Conservation (phyloP, 2,113 vertebrate species). For the Nestor notabilis region DNA sequence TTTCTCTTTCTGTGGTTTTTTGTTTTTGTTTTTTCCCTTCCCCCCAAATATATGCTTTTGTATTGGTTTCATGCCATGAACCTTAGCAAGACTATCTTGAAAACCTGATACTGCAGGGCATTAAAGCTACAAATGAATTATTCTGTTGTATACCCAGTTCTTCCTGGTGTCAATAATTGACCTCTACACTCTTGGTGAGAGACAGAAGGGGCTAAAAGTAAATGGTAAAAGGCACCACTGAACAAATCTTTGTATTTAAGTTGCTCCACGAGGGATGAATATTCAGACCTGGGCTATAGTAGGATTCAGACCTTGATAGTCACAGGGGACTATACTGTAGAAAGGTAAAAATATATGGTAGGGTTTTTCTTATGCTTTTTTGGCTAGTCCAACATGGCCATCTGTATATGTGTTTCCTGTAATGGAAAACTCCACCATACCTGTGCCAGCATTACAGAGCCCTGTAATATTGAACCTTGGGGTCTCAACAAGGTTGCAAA, state of each 20-base stretch:
- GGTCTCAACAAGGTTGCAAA: background rate
- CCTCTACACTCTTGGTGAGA: background rate
- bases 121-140: background rate
- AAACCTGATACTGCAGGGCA: background rate
- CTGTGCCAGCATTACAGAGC: background rate
- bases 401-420: accelerated
- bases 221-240: background rate
- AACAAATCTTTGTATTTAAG: background rate
- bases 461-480: too few relatives aligned
- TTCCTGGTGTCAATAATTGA: background rate
- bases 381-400: accelerated
- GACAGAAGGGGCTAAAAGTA: background rate
- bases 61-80: background rate
- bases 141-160: background rate
- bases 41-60: background rate
- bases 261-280: background rate
- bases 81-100: background rate
- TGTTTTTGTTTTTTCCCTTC: background rate
- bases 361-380: background rate
- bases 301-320: background rate
- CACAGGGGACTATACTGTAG: background rate
- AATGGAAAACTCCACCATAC: background rate
- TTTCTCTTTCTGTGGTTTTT: background rate
- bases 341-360: background rate
- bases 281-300: background rate